phyloP scores from a whole-genome alignment of 2,888 invertebrate species.

The Erannis defoliaria region DNA sequence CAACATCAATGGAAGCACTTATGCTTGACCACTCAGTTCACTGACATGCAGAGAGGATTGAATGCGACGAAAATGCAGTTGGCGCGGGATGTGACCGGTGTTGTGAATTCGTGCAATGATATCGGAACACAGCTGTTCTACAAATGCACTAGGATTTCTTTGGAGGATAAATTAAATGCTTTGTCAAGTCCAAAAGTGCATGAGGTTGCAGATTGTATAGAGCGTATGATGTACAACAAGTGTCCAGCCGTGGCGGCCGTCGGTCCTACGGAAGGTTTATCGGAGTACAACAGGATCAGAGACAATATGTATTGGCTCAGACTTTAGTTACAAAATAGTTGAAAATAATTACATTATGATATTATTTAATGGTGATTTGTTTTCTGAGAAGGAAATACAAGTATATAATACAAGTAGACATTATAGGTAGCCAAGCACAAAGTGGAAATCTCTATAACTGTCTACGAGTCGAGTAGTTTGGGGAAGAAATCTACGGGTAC shows the following conservation, averaged over 20 bases:
- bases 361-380: too few species aligned
- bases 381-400: too few species aligned
- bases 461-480: too few species aligned
- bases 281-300: constrained; percentile 70
- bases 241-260: constrained; percentile 74
- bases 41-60: constrained; percentile 65
- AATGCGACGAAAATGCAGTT: constrained; percentile 63
- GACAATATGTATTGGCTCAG: constrained; percentile 73
- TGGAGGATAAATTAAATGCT: constrained; percentile 34
- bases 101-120: constrained; percentile 64
- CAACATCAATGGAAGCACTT: constrained; percentile 75
- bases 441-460: too few species aligned
- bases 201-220: constrained; percentile 48
- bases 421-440: too few species aligned
- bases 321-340: constrained; percentile 46
- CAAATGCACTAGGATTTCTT: constrained; percentile 51
- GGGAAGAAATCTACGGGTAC: too few species aligned
- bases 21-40: constrained; percentile 55
- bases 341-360: not conserved
- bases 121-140: constrained; percentile 70
- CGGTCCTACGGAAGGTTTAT: constrained; percentile 75
- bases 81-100: constrained; percentile 57
- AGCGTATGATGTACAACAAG: constrained; percentile 71
- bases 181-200: constrained; percentile 16
- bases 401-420: too few species aligned